A percentile compares a stretch with the other conserved stretches of the same genome.
phyloP scores from a whole-genome alignment of 1,140 invertebrate genomes.

The Lepidotrigona ventralis region DNA sequence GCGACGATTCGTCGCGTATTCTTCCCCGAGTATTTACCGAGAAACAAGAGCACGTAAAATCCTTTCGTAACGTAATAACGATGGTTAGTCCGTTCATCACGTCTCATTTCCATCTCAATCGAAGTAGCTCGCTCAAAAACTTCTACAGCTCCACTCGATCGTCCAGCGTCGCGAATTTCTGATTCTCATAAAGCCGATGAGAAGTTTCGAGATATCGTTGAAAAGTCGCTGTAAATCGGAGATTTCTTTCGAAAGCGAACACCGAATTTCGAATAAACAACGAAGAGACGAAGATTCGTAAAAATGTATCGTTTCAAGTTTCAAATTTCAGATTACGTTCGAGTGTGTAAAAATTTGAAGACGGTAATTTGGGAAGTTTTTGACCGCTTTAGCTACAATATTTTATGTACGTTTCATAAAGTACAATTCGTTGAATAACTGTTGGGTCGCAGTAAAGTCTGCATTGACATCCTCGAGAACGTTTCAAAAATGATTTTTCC shows the following conservation, averaged over 20 bases:
- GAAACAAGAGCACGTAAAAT: neutral
- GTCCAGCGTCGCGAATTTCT: neutral
- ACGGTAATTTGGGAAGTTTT: too few relatives aligned
- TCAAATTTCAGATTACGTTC: too few relatives aligned
- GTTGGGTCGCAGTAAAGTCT: too few relatives aligned
- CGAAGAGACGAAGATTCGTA: neutral
- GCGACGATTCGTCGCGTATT: neutral
- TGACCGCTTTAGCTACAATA: too few relatives aligned
- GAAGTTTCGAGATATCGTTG: neutral
- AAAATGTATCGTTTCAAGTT: neutral
- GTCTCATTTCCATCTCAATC: constrained; percentile 12
- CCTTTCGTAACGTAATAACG: constrained; percentile 14
- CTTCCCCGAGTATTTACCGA: neutral
- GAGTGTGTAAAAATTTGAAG: too few relatives aligned
- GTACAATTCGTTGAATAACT: too few relatives aligned
- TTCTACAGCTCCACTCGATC: neutral
- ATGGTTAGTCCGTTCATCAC: neutral
- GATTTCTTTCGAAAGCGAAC: neutral
- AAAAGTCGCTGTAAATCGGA: neutral
- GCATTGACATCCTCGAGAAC: too few relatives aligned
- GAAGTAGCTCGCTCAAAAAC: neutral
- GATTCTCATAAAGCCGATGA: neutral
- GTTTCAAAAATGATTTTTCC: too few relatives aligned
- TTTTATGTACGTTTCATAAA: too few relatives aligned
- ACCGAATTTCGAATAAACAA: neutral